Percentiles rank a stretch among this genome's conserved stretches.
phyloP scores from a whole-genome alignment of 2,113 vertebrate genomes.

The Tursiops truncatus region DNA sequence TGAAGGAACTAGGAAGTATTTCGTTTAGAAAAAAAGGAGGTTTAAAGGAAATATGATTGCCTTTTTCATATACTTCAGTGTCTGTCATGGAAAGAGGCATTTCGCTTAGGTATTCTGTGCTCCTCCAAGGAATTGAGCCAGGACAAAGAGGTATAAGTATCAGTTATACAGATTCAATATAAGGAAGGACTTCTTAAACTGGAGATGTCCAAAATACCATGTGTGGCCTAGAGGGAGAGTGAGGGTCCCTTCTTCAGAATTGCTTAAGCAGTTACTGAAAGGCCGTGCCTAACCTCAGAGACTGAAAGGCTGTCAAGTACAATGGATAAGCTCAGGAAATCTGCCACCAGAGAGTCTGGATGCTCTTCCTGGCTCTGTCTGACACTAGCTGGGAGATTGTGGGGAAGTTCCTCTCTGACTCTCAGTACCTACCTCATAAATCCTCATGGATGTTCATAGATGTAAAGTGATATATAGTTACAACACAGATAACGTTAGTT shows the following conservation, averaged over 20 bases:
- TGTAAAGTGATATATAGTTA: not conserved
- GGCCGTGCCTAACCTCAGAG: not conserved
- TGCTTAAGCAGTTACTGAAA: not conserved
- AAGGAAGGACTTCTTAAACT: not conserved
- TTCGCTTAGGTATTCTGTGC: conserved; percentile 17
- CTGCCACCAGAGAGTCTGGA: not conserved
- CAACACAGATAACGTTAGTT: not conserved
- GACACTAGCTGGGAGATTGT: not conserved
- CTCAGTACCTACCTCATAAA: not conserved
- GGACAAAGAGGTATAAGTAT: not conserved
- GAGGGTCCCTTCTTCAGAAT: not conserved
- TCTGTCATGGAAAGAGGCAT: not conserved
- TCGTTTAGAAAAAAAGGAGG: not conserved
- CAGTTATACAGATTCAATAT: not conserved
- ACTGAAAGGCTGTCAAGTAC: not conserved
- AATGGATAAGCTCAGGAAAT: not conserved
- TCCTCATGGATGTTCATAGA: not conserved
- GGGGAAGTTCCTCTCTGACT: not conserved
- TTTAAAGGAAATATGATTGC: not conserved
- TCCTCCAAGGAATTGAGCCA: not conserved
- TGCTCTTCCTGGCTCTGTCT: not conserved
- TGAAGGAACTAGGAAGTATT: not conserved
- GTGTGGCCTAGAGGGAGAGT: not conserved
- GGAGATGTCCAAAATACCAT: not conserved
- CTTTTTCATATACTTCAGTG: not conserved